These are phyloP conservation scores for Danio rerio DNA, from an alignment of 2,113 vertebrate species.

Conservation along the genomic window DNA sequence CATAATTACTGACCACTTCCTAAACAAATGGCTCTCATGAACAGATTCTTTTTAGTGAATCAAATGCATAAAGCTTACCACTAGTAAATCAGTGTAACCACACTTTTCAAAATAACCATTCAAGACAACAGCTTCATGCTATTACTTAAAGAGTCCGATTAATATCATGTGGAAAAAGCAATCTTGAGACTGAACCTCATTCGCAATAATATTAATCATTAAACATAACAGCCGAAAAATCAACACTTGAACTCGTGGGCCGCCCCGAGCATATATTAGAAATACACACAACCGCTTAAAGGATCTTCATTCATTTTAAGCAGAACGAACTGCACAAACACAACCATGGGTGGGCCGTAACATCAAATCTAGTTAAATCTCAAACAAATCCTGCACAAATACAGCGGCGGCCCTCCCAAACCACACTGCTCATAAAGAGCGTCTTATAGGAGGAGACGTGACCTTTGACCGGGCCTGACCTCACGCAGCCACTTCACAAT, in stretches of 20 bases:
- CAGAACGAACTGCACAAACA: slow-evolving; percentile 45
- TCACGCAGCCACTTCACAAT: slow-evolving; percentile 64
- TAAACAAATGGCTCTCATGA: background rate
- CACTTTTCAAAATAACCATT: too few relatives aligned
- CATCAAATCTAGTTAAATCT: slow-evolving; percentile 24
- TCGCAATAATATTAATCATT: too few relatives aligned
- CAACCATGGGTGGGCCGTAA: slow-evolving; percentile 34
- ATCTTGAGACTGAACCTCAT: background rate
- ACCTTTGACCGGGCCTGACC: slow-evolving; percentile 70
- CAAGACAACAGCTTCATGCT: background rate
- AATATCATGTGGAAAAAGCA: background rate
- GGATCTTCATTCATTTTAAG: background rate
- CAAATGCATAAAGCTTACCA: background rate
- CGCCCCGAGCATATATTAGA: background rate
- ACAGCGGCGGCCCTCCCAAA: background rate
- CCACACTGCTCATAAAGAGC: slow-evolving; percentile 48
- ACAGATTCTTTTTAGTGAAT: background rate
- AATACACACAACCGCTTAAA: background rate
- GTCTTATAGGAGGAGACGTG: slow-evolving; percentile 60
- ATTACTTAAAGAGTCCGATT: too few relatives aligned
- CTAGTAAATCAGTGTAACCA: background rate
- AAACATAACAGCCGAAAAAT: too few relatives aligned
- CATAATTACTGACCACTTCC: background rate
- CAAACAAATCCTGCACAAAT: slow-evolving; percentile 28
- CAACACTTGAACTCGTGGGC: background rate